Evolutionary conservation across 1,140 invertebrate genomes (phyloP), one percentile per base, ranked within the genome.

Genomic region (Heliconius nattereri): DNA sequence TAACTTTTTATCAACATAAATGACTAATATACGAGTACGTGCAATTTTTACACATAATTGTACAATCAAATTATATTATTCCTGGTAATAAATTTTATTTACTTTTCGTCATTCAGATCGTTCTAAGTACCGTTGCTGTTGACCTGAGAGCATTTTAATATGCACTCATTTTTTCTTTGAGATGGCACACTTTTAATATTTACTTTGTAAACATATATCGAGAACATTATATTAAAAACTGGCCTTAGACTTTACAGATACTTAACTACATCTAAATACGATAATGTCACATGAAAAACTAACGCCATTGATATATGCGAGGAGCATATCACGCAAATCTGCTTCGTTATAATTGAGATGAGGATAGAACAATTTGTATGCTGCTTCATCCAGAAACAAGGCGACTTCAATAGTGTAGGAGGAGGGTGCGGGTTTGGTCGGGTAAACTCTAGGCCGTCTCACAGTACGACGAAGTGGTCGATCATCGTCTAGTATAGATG

Each of bases 271-370:
- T 57, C 54, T 57, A 29, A 66, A 29, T 66, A 66, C 3, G 23
- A 1, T 66, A 75, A 75, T 19, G 16, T 54, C 23, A 52, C 19
- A 23, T 52, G 71, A 75, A 79, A 73, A 75, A 90, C 94, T 94
- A 92, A 96, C 96, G 75, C 96, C 96, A 91, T 97, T 97, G 66
- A 97, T 95, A 84, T 97, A 97, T 20, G 97, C 97, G 9, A 97
- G 88, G 2, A 97, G 87, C 96, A 97, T 96, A 87, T 97, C 96
- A 32, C 95, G 94, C 7, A 97, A 89, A 83, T 96, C 95, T 29
- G 90, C 91, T 57, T 97, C 96, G 85, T 97, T 95, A 76, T 95
- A 94, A 72, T 96, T 94, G 40, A 97, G 95, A 84, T 95, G 96
- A 2, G 97, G 96, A n/a, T 96, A 90, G 86, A 97, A 97, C 2